A percentile compares a stretch with the other conserved stretches of the same genome.
Conservation (phyloP, 1,140 invertebrate genomes). For the Armadillidium nasatum region DNA sequence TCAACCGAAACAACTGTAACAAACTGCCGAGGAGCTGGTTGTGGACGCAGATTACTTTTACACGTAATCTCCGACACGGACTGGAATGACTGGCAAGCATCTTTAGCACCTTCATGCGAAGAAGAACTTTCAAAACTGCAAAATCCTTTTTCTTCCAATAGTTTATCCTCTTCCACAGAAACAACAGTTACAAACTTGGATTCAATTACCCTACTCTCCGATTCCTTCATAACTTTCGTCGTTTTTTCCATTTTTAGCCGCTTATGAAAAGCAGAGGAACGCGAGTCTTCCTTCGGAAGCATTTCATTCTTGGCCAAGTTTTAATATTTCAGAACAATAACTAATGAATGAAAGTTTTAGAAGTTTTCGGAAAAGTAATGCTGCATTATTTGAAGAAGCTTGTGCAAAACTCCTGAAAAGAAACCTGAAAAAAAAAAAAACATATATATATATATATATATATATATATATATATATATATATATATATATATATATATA, state of each 20-base stretch:
- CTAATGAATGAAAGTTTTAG: too few relatives aligned
- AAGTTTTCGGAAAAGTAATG: too few relatives aligned
- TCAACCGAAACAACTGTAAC: conserved; percentile 43
- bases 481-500: too few relatives aligned
- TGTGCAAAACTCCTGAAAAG: too few relatives aligned
- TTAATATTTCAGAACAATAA: too few relatives aligned
- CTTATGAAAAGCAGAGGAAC: too few relatives aligned
- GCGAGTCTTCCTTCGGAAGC: too few relatives aligned
- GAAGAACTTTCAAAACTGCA: neutral
- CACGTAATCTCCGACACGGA: neutral
- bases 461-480: too few relatives aligned
- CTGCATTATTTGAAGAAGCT: too few relatives aligned
- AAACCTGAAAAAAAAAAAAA: too few relatives aligned
- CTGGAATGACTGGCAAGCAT: neutral
- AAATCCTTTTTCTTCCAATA: neutral
- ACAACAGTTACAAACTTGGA: conserved; percentile 1
- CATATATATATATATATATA: too few relatives aligned
- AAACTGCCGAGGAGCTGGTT: conserved; percentile 32
- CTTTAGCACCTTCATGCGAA: neutral
- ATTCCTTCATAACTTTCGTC: neutral
- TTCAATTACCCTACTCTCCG: neutral
- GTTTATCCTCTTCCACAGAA: neutral
- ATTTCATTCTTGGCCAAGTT: too few relatives aligned
- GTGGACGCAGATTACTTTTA: neutral
- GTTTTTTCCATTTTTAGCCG: neutral